These are phyloP conservation scores for Ceuthmochares aereus DNA, from an alignment of 2,113 vertebrate genomes.

Conservation along the genomic window DNA sequence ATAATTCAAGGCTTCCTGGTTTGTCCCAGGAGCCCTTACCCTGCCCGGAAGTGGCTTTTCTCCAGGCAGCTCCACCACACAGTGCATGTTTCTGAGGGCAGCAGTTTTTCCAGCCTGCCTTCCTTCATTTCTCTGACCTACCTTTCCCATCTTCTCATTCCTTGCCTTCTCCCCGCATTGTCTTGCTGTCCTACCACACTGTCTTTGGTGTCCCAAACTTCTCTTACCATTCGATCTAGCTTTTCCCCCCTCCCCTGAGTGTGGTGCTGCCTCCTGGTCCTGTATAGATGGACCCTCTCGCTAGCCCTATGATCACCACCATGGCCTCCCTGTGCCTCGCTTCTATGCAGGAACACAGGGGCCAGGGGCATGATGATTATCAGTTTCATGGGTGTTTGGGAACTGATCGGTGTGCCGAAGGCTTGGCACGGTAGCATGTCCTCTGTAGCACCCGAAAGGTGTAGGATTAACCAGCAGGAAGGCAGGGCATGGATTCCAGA, in stretches of 20 bases:
- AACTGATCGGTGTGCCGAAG: neutral
- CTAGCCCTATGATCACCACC: neutral
- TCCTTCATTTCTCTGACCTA: neutral
- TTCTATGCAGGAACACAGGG: neutral
- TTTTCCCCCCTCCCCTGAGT: neutral
- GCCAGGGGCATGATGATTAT: neutral
- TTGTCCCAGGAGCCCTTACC: neutral
- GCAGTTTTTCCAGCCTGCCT: neutral
- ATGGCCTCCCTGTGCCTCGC: neutral
- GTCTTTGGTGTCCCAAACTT: neutral
- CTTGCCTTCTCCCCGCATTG: neutral
- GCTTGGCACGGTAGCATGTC: neutral
- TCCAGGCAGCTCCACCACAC: neutral
- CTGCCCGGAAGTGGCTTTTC: neutral
- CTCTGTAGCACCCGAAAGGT: neutral
- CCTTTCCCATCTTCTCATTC: neutral
- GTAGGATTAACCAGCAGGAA: neutral
- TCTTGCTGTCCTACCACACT: neutral
- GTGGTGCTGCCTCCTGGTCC: neutral
- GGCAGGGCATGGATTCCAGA: conserved; percentile 35
- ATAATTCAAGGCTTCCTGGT: neutral
- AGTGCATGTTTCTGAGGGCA: neutral
- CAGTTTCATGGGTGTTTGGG: neutral
- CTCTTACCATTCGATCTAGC: neutral
- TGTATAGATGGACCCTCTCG: rapidly evolving